A percentile compares a stretch with the other conserved stretches of the same genome.
Evolutionary conservation across 92 coral and sea anemone genomes (phyloP).

Genomic region (Epizoanthus scotinus): DNA sequence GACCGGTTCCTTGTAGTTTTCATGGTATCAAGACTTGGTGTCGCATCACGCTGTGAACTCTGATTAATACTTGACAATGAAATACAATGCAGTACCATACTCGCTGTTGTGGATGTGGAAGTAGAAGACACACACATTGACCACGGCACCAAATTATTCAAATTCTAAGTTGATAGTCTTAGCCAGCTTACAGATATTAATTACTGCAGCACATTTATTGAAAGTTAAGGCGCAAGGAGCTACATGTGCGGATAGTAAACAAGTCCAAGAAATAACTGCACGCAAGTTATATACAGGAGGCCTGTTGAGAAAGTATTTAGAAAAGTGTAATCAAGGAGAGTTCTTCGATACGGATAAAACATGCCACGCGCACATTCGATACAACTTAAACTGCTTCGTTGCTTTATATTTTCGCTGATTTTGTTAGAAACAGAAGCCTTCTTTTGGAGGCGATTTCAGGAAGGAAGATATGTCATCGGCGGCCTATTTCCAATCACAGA

Average conservation of each 20-base stretch:
- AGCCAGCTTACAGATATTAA: neutral
- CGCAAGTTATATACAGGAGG: neutral
- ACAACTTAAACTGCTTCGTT: neutral
- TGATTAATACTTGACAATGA: too few species aligned
- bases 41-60: too few species aligned
- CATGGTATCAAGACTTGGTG: too few species aligned
- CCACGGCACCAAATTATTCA: conserved; percentile 12
- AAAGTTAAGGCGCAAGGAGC: neutral
- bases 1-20: neutral
- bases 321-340: neutral
- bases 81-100: neutral
- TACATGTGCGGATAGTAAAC: neutral
- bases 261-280: neutral
- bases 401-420: neutral
- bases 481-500: conserved; percentile 69
- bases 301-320: neutral
- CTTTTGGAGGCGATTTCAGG: conserved; percentile 47
- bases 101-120: neutral
- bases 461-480: conserved; percentile 63
- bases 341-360: neutral
- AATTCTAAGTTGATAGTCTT: neutral
- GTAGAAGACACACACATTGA: neutral
- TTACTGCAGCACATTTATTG: conserved; percentile 15
- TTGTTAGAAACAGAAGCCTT: neutral
- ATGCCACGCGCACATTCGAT: neutral